Conservation (phyloP, 2,888 invertebrate genomes). For the Oligia strigilis region DNA sequence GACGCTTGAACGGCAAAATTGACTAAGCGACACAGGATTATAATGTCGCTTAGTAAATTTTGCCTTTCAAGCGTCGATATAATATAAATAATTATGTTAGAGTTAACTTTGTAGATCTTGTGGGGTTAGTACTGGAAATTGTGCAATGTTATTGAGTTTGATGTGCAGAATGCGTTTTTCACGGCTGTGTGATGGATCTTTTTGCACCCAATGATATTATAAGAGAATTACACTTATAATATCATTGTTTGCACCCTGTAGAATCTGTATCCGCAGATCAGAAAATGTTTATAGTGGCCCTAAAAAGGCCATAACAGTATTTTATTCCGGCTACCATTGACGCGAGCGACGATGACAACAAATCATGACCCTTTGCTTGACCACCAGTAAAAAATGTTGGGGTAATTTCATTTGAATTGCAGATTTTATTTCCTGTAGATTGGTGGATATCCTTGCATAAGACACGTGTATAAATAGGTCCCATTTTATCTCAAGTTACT, state of each 20-base stretch:
- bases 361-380: background rate
- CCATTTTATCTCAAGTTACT: background rate
- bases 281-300: background rate
- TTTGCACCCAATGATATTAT: background rate
- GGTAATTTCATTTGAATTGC: background rate
- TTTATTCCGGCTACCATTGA: conserved; percentile 18
- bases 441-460: background rate
- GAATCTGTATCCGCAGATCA: background rate
- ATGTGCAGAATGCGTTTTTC: no score
- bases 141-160: background rate
- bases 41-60: no score
- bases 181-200: background rate
- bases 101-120: no score
- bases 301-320: conserved; percentile 15
- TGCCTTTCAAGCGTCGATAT: no score
- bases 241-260: background rate
- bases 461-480: background rate
- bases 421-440: background rate
- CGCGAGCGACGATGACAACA: background rate
- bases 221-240: no score
- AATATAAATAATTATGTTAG: no score
- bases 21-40: no score
- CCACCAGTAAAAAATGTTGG: background rate
- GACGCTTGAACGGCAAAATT: no score
- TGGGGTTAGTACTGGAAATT: no score